These are phyloP conservation scores for Dolichopus griseipennis DNA, from an alignment of 2,888 invertebrate genomes.

Conservation along the genomic window DNA sequence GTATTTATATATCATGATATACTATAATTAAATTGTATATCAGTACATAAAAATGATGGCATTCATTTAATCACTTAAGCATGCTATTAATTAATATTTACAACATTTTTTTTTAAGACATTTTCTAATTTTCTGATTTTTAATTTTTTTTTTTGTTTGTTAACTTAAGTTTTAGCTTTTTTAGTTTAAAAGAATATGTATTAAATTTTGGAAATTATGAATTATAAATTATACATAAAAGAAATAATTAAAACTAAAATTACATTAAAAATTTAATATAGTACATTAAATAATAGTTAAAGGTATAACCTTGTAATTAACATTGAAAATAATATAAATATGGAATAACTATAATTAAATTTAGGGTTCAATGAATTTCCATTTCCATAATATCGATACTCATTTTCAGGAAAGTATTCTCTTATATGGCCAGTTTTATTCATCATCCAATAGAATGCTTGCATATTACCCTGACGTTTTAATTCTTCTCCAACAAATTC, in stretches of 20 bases:
- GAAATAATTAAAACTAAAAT: neutral
- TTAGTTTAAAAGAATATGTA: neutral
- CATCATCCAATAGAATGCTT: slow-evolving; percentile 77
- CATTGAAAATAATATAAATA: neutral
- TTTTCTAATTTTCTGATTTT: neutral
- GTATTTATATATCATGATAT: no score
- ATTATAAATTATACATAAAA: neutral
- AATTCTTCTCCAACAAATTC: slow-evolving; percentile 65
- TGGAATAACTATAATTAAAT: neutral
- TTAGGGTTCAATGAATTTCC: neutral
- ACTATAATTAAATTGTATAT: no score
- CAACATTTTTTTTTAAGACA: neutral
- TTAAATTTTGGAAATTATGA: no score
- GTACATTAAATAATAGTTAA: neutral
- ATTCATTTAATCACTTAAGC: neutral
- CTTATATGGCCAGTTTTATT: slow-evolving; percentile 65
- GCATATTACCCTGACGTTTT: slow-evolving; percentile 57
- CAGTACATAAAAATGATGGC: neutral
- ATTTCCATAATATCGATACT: slow-evolving; percentile 28
- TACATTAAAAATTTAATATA: neutral
- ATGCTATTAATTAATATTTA: neutral
- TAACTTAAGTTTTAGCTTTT: no score
- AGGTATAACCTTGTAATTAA: neutral
- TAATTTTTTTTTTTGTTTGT: neutral
- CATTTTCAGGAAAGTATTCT: slow-evolving; percentile 44